phyloP scores from a whole-genome alignment of 2,888 invertebrate species.

The Rhagium mordax region DNA sequence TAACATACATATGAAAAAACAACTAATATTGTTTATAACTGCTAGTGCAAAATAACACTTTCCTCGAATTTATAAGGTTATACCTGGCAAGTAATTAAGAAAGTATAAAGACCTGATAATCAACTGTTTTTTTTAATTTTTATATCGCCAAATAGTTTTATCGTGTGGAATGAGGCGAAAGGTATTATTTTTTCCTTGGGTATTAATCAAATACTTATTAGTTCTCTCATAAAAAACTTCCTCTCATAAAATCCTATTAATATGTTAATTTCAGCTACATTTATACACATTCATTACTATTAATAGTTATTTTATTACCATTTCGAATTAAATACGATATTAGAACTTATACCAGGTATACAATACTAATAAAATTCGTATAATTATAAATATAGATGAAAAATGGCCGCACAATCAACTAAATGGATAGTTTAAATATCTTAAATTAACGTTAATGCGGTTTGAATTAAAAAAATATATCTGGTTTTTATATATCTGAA shows the following conservation, averaged over 20 bases:
- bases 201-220: slow-evolving; percentile 8
- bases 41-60: background rate
- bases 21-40: slow-evolving; percentile 18
- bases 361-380: too few species aligned
- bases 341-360: background rate
- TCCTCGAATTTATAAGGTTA: slow-evolving; percentile 14
- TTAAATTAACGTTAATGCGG: too few species aligned
- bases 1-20: slow-evolving; percentile 9
- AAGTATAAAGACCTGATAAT: background rate
- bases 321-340: background rate
- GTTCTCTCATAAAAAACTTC: background rate
- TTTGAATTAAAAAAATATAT: too few species aligned
- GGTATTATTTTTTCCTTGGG: slow-evolving; percentile 12
- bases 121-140: background rate
- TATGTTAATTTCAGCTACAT: slow-evolving; percentile 14
- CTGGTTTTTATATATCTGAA: too few species aligned
- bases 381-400: too few species aligned
- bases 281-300: slow-evolving; percentile 9
- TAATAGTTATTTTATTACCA: slow-evolving; percentile 20
- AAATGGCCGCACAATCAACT: too few species aligned
- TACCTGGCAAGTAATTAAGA: slow-evolving; percentile 17
- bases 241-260: background rate
- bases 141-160: background rate
- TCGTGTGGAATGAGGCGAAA: background rate
- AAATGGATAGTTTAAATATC: too few species aligned